phyloP scores from a whole-genome alignment of 2,888 invertebrate species.

The Lasioglossum morio region DNA sequence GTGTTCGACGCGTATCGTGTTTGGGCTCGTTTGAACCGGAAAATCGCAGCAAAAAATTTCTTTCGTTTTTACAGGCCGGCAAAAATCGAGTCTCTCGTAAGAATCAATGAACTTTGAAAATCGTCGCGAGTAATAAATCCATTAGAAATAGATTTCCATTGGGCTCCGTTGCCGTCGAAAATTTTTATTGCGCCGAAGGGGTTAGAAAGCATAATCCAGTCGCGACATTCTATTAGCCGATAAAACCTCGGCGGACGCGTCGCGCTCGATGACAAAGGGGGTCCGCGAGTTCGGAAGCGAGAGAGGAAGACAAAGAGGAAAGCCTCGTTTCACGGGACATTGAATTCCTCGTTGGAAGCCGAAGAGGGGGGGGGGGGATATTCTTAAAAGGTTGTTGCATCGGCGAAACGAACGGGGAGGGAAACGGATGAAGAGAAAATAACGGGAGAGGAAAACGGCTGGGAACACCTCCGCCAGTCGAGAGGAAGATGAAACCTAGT shows the following conservation, averaged over 20 bases:
- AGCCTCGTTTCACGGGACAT: constrained; percentile 70
- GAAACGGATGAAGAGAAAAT: constrained; percentile 45
- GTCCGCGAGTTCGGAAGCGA: constrained; percentile 23
- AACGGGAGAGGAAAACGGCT: constrained; percentile 16
- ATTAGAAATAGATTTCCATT: too few species aligned
- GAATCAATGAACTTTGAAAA: too few species aligned
- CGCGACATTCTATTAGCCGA: constrained; percentile 47
- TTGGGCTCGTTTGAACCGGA: not conserved
- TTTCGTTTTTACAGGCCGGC: rapidly evolving
- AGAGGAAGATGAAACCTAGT: constrained; percentile 50
- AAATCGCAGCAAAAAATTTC: not conserved
- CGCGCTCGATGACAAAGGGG: constrained; percentile 55
- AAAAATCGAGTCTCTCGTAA: not conserved
- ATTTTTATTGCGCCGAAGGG: not conserved
- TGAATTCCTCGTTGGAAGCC: constrained; percentile 56
- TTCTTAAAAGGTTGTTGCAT: constrained; percentile 54
- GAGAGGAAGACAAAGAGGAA: constrained; percentile 38
- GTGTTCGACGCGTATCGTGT: not conserved
- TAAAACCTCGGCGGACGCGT: constrained; percentile 14
- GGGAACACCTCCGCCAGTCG: not conserved
- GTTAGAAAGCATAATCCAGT: not conserved
- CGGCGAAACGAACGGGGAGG: constrained; percentile 26
- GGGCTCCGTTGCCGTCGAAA: too few species aligned
- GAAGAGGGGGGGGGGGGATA: constrained; percentile 31
- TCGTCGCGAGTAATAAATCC: too few species aligned